phyloP scores from a whole-genome alignment of 1,140 invertebrate species.

The Eumaeus atala region DNA sequence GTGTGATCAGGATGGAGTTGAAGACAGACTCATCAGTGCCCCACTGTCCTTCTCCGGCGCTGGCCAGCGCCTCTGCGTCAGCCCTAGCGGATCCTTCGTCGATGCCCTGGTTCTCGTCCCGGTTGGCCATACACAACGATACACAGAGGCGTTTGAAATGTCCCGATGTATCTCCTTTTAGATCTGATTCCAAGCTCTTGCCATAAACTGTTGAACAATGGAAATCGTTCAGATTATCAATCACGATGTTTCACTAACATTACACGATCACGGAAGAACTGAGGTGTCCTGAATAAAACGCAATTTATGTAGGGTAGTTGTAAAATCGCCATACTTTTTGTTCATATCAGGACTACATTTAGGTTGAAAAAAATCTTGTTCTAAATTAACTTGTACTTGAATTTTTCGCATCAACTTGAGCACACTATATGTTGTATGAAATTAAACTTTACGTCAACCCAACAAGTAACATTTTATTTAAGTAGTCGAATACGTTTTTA shows the following conservation, averaged over 20 bases:
- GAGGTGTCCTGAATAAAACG: no score
- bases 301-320: no score
- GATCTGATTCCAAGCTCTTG: conserved; percentile 88
- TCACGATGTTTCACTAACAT: conserved; percentile 6
- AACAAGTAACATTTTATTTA: no score
- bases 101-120: conserved; percentile 85
- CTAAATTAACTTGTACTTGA: no score
- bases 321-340: no score
- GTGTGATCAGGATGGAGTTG: conserved; percentile 86
- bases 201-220: conserved; percentile 81
- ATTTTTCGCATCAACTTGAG: no score
- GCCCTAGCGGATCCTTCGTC: conserved; percentile 79
- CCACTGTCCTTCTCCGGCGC: conserved; percentile 86
- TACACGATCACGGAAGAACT: background rate
- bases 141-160: conserved; percentile 93
- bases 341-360: no score
- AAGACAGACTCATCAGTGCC: conserved; percentile 92
- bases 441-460: no score
- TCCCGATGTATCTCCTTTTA: conserved; percentile 93
- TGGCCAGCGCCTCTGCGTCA: conserved; percentile 82
- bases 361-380: no score
- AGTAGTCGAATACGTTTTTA: no score
- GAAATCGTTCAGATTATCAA: background rate
- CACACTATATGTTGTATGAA: no score
- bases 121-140: conserved; percentile 86